A percentile compares a stretch with the other conserved stretches of the same genome.
Evolutionary conservation across 2,797 vertebrate genomes (phyloP).

Genomic region (Okamejei kenojei): DNA sequence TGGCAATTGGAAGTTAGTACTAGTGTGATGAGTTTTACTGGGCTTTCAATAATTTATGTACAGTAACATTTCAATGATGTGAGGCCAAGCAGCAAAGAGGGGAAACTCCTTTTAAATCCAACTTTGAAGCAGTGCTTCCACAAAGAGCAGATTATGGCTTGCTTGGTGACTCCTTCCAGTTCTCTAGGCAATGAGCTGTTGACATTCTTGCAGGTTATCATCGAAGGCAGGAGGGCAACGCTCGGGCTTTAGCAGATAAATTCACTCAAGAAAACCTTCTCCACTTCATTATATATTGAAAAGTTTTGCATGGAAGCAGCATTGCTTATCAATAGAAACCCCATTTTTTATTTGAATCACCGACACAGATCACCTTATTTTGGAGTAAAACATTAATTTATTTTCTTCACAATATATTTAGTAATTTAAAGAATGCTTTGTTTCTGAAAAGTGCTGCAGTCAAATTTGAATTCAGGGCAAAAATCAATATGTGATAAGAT

Average conservation of each 20-base stretch:
- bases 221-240: conserved; percentile 71
- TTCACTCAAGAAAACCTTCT: conserved; percentile 71
- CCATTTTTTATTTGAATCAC: conserved; percentile 35
- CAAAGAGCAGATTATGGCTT: conserved; percentile 68
- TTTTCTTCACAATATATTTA: background rate
- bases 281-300: conserved; percentile 66
- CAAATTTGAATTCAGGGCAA: background rate
- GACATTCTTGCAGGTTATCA: conserved; percentile 87
- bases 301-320: conserved; percentile 58
- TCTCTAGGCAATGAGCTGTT: conserved; percentile 84
- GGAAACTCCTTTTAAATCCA: conserved; percentile 58
- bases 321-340: conserved; percentile 62
- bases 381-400: background rate
- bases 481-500: background rate
- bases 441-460: conserved; percentile 14
- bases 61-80: conserved; percentile 49
- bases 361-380: background rate
- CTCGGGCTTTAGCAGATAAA: conserved; percentile 81
- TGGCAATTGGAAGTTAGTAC: background rate
- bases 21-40: background rate
- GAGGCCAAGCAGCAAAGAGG: conserved; percentile 49
- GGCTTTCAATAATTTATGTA: background rate
- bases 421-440: conserved; percentile 2
- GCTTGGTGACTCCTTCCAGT: conserved; percentile 62
- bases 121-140: conserved; percentile 70